phyloP scores from a whole-genome alignment of 1,140 invertebrate genomes.

The Penaeus chinensis region DNA sequence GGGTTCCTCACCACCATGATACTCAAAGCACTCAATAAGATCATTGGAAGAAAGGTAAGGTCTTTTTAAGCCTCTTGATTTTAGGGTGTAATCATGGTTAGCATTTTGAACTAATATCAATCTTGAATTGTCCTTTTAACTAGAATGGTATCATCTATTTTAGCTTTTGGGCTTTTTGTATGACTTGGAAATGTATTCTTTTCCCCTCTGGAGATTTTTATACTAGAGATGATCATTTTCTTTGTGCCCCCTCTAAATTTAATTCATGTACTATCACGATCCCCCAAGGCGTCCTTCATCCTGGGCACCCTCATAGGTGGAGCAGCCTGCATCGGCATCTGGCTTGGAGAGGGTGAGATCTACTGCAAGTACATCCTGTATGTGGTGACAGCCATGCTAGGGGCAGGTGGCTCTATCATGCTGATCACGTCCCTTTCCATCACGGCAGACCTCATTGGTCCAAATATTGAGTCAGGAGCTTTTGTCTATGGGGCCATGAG shows the following conservation, averaged over 20 bases:
- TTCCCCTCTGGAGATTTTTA: too few species aligned
- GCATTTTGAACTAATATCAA: too few species aligned
- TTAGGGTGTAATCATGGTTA: too few species aligned
- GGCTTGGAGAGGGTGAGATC: constrained; percentile 70
- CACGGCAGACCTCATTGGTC: constrained; percentile 90
- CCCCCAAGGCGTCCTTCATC: constrained; percentile 52
- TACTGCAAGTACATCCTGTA: constrained; percentile 80
- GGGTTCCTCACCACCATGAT: constrained; percentile 83
- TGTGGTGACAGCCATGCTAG: constrained; percentile 79
- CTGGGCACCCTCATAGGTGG: constrained; percentile 50
- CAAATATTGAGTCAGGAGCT: constrained; percentile 82
- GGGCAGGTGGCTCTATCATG: constrained; percentile 85
- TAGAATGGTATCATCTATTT: too few species aligned
- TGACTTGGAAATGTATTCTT: too few species aligned
- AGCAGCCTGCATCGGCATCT: constrained; percentile 34
- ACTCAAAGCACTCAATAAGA: constrained; percentile 77
- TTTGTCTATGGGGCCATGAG: constrained; percentile 97
- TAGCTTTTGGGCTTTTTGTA: too few species aligned
- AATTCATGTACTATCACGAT: background rate
- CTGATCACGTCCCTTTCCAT: constrained; percentile 89
- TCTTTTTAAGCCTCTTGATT: background rate
- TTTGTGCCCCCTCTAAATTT: background rate
- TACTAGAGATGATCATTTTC: too few species aligned
- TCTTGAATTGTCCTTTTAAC: too few species aligned
- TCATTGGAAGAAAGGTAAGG: constrained; percentile 77